Conservation (phyloP, 2,113 vertebrate genomes). For the Pyxicephalus adspersus region DNA sequence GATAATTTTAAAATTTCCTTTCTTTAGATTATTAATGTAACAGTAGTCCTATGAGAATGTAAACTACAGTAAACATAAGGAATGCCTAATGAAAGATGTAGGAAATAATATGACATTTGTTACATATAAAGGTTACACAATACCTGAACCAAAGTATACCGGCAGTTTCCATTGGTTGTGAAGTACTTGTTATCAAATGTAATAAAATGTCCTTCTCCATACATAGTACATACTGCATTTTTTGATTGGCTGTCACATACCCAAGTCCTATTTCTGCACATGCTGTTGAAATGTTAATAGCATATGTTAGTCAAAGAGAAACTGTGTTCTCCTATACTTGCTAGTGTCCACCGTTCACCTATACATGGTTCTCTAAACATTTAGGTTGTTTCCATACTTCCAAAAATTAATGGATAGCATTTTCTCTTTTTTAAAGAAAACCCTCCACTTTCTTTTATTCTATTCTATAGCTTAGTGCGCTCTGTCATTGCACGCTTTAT, state of each 20-base stretch:
- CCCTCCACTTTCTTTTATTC: too few relatives aligned
- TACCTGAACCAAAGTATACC: constrained; percentile 80
- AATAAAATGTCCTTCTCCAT: constrained; percentile 77
- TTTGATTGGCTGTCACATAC: constrained; percentile 69
- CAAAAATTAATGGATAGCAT: too few relatives aligned
- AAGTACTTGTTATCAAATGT: constrained; percentile 79
- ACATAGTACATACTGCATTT: constrained; percentile 70
- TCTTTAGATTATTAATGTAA: constrained; percentile 61
- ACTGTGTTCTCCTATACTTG: too few relatives aligned
- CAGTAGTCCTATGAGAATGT: constrained; percentile 77
- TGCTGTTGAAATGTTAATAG: constrained; percentile 61
- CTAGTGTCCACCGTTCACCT: too few relatives aligned
- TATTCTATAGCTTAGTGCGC: too few relatives aligned
- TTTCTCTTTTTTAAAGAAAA: too few relatives aligned
- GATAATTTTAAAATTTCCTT: constrained; percentile 81
- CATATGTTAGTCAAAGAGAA: too few relatives aligned
- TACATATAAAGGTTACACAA: not conserved
- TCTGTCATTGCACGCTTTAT: too few relatives aligned
- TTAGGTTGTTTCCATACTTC: too few relatives aligned
- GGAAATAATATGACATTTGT: not conserved
- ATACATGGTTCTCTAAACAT: too few relatives aligned
- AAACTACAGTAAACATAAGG: not conserved
- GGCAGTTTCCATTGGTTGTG: constrained; percentile 75
- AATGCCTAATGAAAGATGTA: not conserved
- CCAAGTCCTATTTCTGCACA: constrained; percentile 70